Evolutionary conservation across 2,797 vertebrate genomes (phyloP).

Genomic region (Oophaga sylvatica): DNA sequence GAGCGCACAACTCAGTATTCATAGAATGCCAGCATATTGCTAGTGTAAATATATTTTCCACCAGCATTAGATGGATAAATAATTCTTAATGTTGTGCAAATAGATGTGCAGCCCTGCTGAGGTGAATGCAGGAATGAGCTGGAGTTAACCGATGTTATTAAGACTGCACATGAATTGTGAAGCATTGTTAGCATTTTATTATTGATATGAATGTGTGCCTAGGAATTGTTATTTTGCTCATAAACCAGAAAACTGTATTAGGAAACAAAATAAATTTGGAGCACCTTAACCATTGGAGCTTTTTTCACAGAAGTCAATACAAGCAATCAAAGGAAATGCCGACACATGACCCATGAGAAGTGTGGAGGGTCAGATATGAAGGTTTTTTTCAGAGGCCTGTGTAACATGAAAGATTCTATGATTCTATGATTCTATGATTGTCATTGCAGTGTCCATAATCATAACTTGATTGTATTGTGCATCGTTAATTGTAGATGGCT

Average conservation of each 20-base stretch:
- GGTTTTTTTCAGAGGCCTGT: background rate
- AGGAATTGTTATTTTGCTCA: conserved; percentile 30
- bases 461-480: background rate
- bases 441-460: background rate
- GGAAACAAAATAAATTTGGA: conserved; percentile 48
- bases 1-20: conserved; percentile 45
- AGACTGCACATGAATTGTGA: conserved; percentile 36
- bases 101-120: conserved; percentile 34
- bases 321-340: background rate
- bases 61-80: conserved; percentile 47
- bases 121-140: conserved; percentile 36
- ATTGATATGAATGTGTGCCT: conserved; percentile 39
- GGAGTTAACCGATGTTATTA: conserved; percentile 50
- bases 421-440: no score
- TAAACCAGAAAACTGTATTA: conserved; percentile 40
- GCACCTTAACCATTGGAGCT: conserved; percentile 7
- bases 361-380: background rate
- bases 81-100: conserved; percentile 51
- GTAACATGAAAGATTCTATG: background rate
- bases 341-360: background rate
- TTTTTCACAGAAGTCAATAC: background rate
- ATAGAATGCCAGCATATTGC: conserved; percentile 51
- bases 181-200: conserved; percentile 49
- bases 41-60: conserved; percentile 55
- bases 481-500: background rate